phyloP scores from a whole-genome alignment of 1,140 invertebrate genomes.

The Aethina tumida region DNA sequence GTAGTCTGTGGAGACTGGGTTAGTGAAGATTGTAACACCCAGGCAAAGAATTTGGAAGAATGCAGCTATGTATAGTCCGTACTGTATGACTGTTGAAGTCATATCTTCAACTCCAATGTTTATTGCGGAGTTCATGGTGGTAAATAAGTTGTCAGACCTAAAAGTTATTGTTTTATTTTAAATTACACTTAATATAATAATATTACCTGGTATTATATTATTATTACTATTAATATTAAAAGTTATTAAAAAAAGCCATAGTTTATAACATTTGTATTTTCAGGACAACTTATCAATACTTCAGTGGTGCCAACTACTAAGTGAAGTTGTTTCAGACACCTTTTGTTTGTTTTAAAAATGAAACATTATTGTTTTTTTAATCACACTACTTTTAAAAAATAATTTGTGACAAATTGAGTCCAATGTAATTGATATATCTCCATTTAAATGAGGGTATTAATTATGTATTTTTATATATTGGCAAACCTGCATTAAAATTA shows the following conservation, averaged over 20 bases:
- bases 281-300: background rate
- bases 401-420: too few species aligned
- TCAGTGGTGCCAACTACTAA: background rate
- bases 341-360: too few species aligned
- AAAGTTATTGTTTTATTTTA: background rate
- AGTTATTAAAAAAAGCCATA: background rate
- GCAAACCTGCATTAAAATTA: too few species aligned
- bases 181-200: background rate
- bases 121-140: constrained; percentile 28
- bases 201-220: background rate
- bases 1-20: constrained; percentile 34
- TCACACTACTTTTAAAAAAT: too few species aligned
- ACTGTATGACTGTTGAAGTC: constrained; percentile 51
- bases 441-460: too few species aligned
- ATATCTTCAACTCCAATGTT: constrained; percentile 41
- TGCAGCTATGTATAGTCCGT: constrained; percentile 54
- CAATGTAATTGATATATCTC: too few species aligned
- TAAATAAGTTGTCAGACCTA: constrained; percentile 3
- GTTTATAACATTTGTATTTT: background rate
- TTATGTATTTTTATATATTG: too few species aligned
- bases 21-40: constrained; percentile 51
- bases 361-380: too few species aligned
- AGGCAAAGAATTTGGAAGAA: constrained; percentile 56
- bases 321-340: background rate
- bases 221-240: background rate